Evolutionary conservation across 2,113 vertebrate species (phyloP).

Genomic region (Manacus vitellinus): DNA sequence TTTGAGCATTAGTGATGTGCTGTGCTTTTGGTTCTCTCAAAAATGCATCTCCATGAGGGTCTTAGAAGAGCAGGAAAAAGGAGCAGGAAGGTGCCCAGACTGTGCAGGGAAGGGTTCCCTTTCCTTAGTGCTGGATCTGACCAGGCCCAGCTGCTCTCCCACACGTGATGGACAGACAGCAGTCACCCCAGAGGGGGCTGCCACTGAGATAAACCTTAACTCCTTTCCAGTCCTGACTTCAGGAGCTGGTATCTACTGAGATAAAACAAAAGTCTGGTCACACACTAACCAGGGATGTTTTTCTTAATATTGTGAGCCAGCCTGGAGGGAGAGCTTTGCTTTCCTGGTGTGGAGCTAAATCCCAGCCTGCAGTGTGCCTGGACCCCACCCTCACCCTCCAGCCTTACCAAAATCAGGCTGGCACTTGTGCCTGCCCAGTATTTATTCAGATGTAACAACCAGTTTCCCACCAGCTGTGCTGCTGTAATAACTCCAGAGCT

Average conservation of each 20-base stretch:
- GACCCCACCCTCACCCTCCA: neutral
- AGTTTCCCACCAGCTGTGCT: neutral
- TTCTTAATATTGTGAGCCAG: neutral
- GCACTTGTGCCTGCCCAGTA: neutral
- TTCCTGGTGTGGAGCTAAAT: neutral
- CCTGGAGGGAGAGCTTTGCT: neutral
- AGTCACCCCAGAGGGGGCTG: neutral
- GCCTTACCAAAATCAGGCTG: neutral
- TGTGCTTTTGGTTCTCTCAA: neutral
- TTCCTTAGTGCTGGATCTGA: neutral
- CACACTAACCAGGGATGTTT: neutral
- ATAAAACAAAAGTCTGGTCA: neutral
- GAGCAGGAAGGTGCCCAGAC: neutral
- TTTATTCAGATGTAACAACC: neutral
- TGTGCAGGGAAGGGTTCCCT: neutral
- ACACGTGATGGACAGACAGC: accelerated
- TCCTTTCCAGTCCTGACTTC: neutral
- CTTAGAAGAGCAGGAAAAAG: neutral
- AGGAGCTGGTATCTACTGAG: neutral
- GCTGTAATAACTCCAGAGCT: neutral
- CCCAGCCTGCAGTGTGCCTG: neutral
- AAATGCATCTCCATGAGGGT: accelerated
- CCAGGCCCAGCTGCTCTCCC: neutral
- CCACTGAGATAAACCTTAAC: neutral
- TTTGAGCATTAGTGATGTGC: neutral